Percentiles rank a stretch among this genome's conserved stretches.
Evolutionary conservation across 2,797 vertebrate genomes (phyloP).

Genomic region (Sebastiscus albofasciatus): DNA sequence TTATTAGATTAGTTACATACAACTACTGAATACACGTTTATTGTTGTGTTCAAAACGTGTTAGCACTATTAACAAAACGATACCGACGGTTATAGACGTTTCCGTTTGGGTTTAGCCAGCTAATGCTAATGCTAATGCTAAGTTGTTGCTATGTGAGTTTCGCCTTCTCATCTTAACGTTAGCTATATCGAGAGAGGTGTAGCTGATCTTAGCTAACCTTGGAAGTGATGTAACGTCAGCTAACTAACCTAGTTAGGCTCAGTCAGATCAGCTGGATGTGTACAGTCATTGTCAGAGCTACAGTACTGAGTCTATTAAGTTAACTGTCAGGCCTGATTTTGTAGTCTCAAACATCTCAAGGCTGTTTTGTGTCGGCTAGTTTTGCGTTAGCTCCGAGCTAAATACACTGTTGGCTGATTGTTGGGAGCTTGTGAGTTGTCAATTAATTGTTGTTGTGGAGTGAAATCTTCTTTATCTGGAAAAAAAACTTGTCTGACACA

Average conservation of each 20-base stretch:
- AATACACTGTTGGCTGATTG: not conserved
- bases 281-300: not conserved
- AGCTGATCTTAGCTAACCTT: slow-evolving; percentile 45
- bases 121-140: slow-evolving; percentile 30
- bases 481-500: not conserved
- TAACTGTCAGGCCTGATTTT: not conserved
- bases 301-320: not conserved
- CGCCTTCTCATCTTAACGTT: slow-evolving; percentile 1
- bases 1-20: accelerated
- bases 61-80: not conserved
- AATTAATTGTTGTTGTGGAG: not conserved
- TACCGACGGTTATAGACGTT: not conserved
- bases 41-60: not conserved
- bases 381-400: slow-evolving; percentile 28
- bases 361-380: slow-evolving; percentile 3
- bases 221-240: slow-evolving; percentile 22
- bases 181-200: not conserved
- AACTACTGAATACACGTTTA: not conserved
- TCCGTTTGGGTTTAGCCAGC: slow-evolving; percentile 34
- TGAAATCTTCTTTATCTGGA: not conserved
- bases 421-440: not conserved
- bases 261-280: not conserved
- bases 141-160: slow-evolving; percentile 52
- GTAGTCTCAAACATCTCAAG: not conserved
- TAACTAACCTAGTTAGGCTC: not conserved